Evolutionary conservation across 2,797 vertebrate genomes (phyloP).

Genomic region (Chrosomus eos): DNA sequence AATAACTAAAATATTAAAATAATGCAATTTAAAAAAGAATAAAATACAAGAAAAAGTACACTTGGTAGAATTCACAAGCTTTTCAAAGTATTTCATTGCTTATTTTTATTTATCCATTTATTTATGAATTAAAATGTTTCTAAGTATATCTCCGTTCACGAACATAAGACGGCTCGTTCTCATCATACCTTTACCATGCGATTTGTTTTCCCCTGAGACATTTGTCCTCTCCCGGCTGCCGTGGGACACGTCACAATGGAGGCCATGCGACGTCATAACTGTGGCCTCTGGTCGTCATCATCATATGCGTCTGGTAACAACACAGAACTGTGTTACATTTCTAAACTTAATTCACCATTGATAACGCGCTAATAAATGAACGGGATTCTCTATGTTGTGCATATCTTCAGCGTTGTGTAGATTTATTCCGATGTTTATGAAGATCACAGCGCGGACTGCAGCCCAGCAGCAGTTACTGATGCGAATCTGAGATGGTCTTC

Average conservation of each 20-base stretch:
- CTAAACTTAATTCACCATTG: not conserved
- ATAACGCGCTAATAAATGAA: not conserved
- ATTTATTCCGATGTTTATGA: not conserved
- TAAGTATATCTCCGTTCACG: not conserved
- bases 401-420: not conserved
- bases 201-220: not conserved
- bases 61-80: no score
- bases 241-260: constrained; percentile 27
- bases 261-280: not conserved
- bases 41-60: no score
- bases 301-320: not conserved
- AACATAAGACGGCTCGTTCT: not conserved
- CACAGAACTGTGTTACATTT: not conserved
- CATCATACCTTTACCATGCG: not conserved
- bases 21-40: no score
- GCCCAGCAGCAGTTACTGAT: not conserved
- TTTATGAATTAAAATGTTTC: not conserved
- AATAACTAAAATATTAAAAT: no score
- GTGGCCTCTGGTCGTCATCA: constrained; percentile 10
- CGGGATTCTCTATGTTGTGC: no score
- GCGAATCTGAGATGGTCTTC: not conserved
- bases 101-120: not conserved
- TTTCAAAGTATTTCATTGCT: not conserved
- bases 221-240: constrained; percentile 18
- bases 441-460: not conserved